Evolutionary conservation across 2,113 vertebrate genomes (phyloP).

Genomic region (Nyctereutes procyonoides): DNA sequence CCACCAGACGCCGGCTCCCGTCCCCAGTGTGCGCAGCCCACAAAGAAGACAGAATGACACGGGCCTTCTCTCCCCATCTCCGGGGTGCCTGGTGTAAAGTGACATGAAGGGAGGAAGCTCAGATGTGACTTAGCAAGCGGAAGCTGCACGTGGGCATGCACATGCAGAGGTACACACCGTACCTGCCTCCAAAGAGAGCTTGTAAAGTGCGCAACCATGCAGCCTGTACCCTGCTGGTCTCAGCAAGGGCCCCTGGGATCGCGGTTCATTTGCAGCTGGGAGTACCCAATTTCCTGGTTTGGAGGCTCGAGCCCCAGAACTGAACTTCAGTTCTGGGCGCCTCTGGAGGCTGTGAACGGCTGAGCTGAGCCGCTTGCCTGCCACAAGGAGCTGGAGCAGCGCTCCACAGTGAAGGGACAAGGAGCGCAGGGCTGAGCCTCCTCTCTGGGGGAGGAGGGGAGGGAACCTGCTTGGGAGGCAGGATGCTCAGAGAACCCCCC

Average conservation of each 20-base stretch:
- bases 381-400: fast-evolving
- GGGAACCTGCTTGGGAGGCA: fast-evolving
- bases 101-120: fast-evolving
- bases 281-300: background rate
- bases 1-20: background rate
- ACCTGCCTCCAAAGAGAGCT: background rate
- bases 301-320: background rate
- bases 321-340: fast-evolving
- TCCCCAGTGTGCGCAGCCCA: background rate
- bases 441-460: fast-evolving
- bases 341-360: background rate
- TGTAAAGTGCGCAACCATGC: fast-evolving
- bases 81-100: fast-evolving
- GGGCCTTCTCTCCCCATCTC: background rate
- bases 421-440: background rate
- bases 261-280: background rate
- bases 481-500: no score
- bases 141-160: fast-evolving
- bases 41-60: background rate
- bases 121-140: fast-evolving
- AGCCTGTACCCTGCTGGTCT: fast-evolving
- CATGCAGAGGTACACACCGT: fast-evolving
- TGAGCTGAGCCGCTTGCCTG: background rate
- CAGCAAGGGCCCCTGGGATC: background rate
- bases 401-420: no score